phyloP scores from a whole-genome alignment of 2,888 invertebrate genomes.

The Tridacna gigas region DNA sequence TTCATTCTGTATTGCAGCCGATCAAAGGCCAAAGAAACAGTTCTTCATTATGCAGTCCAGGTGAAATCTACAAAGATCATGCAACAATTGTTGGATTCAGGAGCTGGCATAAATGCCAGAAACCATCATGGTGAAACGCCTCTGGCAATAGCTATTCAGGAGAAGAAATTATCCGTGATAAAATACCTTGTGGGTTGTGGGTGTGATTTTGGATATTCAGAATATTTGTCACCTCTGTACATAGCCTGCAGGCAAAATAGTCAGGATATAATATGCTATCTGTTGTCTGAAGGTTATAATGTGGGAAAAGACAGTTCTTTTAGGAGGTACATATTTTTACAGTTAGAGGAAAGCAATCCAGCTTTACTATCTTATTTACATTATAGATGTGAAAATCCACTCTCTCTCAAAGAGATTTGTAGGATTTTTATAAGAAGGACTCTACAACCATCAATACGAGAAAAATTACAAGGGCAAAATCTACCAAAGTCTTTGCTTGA shows the following conservation, averaged over 20 bases:
- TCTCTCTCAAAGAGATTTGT: slow-evolving; percentile 64
- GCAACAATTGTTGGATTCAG: slow-evolving; percentile 65
- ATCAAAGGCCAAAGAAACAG: slow-evolving; percentile 71
- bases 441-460: slow-evolving; percentile 43
- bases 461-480: slow-evolving; percentile 41
- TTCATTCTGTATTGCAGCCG: slow-evolving; percentile 38
- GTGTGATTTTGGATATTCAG: slow-evolving; percentile 62
- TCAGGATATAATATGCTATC: slow-evolving; percentile 64
- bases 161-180: slow-evolving; percentile 62
- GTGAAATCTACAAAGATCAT: slow-evolving; percentile 67
- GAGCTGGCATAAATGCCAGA: slow-evolving; percentile 69
- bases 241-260: slow-evolving; percentile 67
- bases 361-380: slow-evolving; percentile 60
- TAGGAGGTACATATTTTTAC: slow-evolving; percentile 57
- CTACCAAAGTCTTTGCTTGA: slow-evolving; percentile 65
- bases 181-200: slow-evolving; percentile 64
- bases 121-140: slow-evolving; percentile 74
- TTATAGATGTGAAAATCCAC: slow-evolving; percentile 64
- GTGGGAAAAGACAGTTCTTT: slow-evolving; percentile 62
- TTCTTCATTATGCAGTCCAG: slow-evolving; percentile 75
- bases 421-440: slow-evolving; percentile 55
- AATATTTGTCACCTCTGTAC: slow-evolving; percentile 67
- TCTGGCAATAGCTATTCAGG: slow-evolving; percentile 70
- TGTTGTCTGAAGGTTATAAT: slow-evolving; percentile 71
- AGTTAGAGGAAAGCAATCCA: slow-evolving; percentile 67